Base-by-base conservation (phyloP, 2,888 invertebrate genomes). In the Nemapogon koenigi region DNA sequence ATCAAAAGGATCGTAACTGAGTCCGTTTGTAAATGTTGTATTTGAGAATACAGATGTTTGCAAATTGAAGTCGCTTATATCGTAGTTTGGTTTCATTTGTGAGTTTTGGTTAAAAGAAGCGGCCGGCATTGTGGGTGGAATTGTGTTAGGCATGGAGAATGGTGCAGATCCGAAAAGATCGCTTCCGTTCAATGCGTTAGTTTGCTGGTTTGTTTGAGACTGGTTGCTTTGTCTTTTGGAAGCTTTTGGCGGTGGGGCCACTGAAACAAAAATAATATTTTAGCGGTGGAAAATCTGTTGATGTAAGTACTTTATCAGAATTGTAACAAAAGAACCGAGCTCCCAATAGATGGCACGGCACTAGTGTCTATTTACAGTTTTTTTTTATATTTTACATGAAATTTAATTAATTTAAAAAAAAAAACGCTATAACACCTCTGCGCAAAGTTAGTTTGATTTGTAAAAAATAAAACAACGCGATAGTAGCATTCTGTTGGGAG, bases 241-340 rank as follows among this genome's bases (percentile, higher is more conserved):
- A 4, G 88, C 84, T 65, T 91, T 92, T 41, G 94, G 94, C 41
- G 94, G 94, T 44, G 94, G 94, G 31, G 92, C 91, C 84, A 94
- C 94, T 94, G 64, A 8, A 43, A 42, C 16, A 15, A 44, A 41
- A 42, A 40, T 44, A 32, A 15, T 7, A 28, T 6, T 22, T 7
- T 22, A 22, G 10, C 22, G 22, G 22, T 7, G 22, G 22, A 22
- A 7, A 22, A 22, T 22, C 22, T 7, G 6, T 22, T 6, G 22
- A 6, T 22, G 22, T 22, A 22, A 7, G 10, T 22, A 22, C 7
- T 22, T 10, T n/a, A n/a, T n/a, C n/a, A n/a, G n/a, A n/a, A n/a
- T n/a, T 7, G 7, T 22, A 16, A 10, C 8, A 22, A 16, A n/a
- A n/a, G n/a, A n/a, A n/a, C n/a, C n/a, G n/a, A n/a, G n/a, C n/a